Base-by-base conservation (phyloP, 2,797 vertebrate species). In the Crypturellus tataupa region DNA sequence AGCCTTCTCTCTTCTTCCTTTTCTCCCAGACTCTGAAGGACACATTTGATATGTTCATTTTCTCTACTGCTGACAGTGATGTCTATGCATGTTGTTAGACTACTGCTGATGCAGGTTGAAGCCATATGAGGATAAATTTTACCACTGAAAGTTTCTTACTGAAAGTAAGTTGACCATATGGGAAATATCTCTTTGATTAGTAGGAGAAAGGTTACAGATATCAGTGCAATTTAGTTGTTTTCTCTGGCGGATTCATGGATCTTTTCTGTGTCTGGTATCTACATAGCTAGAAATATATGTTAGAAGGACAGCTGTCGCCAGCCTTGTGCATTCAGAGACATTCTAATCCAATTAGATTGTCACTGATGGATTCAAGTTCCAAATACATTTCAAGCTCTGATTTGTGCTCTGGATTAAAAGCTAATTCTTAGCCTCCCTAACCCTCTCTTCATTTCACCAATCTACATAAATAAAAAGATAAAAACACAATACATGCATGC, bases 301-400 rank as follows among this genome's bases (percentile, higher is more conserved):
- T 80, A 92, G 59, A 1, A 0, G 58, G 37, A 47, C 31, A 88
- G 51, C 80, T 87, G 80, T 65, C 2, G 1, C 87, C 89, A 79
- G 80, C 46, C 71, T 85, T 16, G 29, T 64, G 69, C 64, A 80
- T 55, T 67, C 53, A 60, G 64, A 85, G 78, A 84, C 68, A 90
- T 60, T 33, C 80, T 89, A 63, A 95, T 92, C 80, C 47, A 77
- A 87, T 77, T 90, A 86, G 33, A 71, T 64, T 49, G n/a, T 58
- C 88, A 89, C 20, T 73, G 88, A 93, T 49, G 1, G 68, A 90
- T 80, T 79, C 21, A 31, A 29, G 51, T 65, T 49, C 73, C 10
- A 19, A 84, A 53, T 53, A 60, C 1, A 64, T 79, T 87, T 88
- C 67, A 12, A n/a, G 71, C 16, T 69, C 44, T 13, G 62, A 51